Evolutionary conservation across 2,797 vertebrate species (phyloP).

Genomic region (Trematocara caparti): DNA sequence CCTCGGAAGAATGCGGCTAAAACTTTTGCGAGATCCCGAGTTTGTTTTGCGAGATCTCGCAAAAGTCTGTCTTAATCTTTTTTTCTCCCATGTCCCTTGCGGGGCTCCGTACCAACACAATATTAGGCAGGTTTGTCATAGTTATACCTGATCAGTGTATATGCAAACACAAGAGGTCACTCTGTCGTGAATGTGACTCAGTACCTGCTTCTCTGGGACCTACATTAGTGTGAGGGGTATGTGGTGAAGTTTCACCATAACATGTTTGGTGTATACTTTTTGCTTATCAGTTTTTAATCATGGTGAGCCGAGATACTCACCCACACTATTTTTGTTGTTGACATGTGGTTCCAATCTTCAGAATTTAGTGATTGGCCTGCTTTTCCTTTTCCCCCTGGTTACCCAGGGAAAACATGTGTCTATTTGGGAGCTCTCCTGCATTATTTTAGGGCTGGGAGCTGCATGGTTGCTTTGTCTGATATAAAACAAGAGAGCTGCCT

Average conservation of each 20-base stretch:
- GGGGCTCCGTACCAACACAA: neutral
- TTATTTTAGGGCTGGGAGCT: conserved; percentile 60
- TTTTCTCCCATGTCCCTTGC: too few relatives aligned
- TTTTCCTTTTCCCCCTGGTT: conserved; percentile 53
- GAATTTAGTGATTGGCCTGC: conserved; percentile 43
- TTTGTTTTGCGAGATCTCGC: too few relatives aligned
- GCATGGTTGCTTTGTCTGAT: conserved; percentile 45
- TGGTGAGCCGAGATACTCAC: conserved; percentile 10
- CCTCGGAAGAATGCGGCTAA: too few relatives aligned
- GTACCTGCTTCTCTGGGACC: neutral
- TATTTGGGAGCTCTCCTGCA: conserved; percentile 56
- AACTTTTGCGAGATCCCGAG: too few relatives aligned
- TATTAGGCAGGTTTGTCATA: neutral
- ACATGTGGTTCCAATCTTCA: conserved; percentile 43
- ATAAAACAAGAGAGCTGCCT: conserved; percentile 60
- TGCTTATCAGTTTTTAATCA: conserved; percentile 12
- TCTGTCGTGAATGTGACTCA: neutral
- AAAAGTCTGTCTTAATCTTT: too few relatives aligned
- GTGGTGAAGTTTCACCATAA: conserved; percentile 7
- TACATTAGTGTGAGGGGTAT: conserved; percentile 32
- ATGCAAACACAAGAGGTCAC: neutral
- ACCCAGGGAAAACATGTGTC: conserved; percentile 63
- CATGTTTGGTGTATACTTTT: conserved; percentile 15
- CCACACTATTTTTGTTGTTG: conserved; percentile 7
- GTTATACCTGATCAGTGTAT: neutral